Conservation (phyloP, 2,113 vertebrate genomes). For the Willisornis vidua region DNA sequence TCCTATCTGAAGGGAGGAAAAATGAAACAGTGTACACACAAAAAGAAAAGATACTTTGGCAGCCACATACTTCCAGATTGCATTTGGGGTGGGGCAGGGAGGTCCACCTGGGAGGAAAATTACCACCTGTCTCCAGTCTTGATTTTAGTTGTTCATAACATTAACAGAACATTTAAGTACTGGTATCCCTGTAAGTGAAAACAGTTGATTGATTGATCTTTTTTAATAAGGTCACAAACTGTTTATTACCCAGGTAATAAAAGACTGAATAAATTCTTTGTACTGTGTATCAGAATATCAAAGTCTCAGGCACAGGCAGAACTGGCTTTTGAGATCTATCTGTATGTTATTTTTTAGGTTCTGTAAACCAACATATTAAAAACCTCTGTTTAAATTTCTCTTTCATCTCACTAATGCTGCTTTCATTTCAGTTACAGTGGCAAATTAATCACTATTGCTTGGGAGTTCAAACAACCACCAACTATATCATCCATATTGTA, state of each 20-base stretch:
- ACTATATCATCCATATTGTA: not conserved
- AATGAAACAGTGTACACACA: not conserved
- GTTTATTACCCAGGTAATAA: not conserved
- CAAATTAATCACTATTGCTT: not conserved
- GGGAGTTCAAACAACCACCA: not conserved
- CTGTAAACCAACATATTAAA: not conserved
- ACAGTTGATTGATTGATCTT: not conserved
- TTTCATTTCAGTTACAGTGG: not conserved
- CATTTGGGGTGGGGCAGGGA: not conserved
- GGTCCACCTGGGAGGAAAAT: not conserved
- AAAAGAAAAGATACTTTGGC: slow-evolving; percentile 1
- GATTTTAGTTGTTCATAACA: not conserved
- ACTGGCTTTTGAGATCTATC: not conserved
- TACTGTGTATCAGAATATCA: not conserved
- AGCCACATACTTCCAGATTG: slow-evolving; percentile 10
- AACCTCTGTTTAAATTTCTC: not conserved
- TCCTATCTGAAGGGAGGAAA: not conserved
- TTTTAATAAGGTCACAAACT: not conserved
- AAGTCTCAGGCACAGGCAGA: not conserved
- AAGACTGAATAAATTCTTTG: not conserved
- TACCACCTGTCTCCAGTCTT: not conserved
- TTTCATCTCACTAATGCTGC: not conserved
- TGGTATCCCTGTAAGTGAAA: not conserved
- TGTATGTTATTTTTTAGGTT: not conserved
- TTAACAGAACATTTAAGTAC: not conserved